Conservation (phyloP, 2,888 invertebrate genomes). For the Lasioglossum zephyrum region DNA sequence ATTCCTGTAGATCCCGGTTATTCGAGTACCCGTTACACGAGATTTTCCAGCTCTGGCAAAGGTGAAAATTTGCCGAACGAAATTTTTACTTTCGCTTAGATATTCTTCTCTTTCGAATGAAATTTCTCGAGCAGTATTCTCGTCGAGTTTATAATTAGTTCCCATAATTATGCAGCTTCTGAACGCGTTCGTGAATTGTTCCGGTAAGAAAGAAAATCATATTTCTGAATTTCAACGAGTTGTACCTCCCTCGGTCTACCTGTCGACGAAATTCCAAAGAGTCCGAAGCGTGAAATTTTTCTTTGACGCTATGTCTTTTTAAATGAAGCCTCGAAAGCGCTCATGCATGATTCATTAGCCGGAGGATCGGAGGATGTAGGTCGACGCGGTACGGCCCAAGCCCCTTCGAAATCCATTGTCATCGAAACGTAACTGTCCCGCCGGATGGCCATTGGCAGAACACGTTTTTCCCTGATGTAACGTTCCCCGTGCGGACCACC, state of each 20-base stretch:
- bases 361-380: slow-evolving; percentile 24
- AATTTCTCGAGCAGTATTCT: neutral
- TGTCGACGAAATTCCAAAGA: neutral
- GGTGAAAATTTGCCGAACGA: neutral
- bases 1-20: neutral
- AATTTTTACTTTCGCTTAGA: neutral
- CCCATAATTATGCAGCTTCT: neutral
- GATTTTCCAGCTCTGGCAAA: neutral
- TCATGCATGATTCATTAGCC: slow-evolving; percentile 38
- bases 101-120: neutral
- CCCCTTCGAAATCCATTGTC: slow-evolving; percentile 42
- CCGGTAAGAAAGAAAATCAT: neutral
- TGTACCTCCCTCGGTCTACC: too few species aligned
- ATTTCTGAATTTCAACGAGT: neutral
- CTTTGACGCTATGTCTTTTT: neutral
- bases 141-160: neutral
- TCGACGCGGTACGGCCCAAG: slow-evolving; percentile 15
- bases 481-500: neutral
- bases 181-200: neutral
- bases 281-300: neutral
- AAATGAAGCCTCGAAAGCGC: slow-evolving; percentile 16
- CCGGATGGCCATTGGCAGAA: neutral
- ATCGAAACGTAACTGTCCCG: slow-evolving; percentile 46
- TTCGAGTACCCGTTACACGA: neutral
- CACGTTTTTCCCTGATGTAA: slow-evolving; percentile 20